Evolutionary conservation across 2,113 vertebrate species (phyloP), one percentile per base, ranked within the genome.

Genomic region (Protomyctophum bolini): DNA sequence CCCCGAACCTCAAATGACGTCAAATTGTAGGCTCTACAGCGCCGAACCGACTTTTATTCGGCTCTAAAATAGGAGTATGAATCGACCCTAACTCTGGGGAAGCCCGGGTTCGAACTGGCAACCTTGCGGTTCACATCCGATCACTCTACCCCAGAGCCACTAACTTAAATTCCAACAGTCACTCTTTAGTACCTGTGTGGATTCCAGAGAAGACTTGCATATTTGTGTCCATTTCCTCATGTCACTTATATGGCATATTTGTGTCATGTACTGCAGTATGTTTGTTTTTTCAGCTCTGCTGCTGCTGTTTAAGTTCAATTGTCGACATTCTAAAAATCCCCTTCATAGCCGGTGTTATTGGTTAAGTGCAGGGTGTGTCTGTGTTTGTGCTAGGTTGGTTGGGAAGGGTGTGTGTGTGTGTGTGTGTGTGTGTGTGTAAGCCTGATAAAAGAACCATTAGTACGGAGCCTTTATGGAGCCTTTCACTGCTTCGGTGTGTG

Each of bases 361-460:
- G 67, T 66, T 68, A 67, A 76, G 67, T 71, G 64, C 65, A 80
- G 86, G 84, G 87, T 79, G 88, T 87, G 88, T 62, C 69, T 14
- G 59, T 85, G 73, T 89, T 86, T 83, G 81, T 66, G 49, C 52
- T 54, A 0, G 58, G 45, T 28, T 70, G 50, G 64, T 28, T 70
- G 50, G 64, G 10, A 74, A 74, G 77, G 73, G 81, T 64, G 85
- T 83, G 81, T 68, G 33, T 41, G 5, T 21, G 21, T 21, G 33
- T 41, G 5, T 21, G 21, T 21, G 81, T 64, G 85, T 83, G 81
- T 68, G 33, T 41, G 5, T 21, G 21, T 21, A 46, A 60, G 15
- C 64, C 56, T 78, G 86, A 90, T 89, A 80, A 86, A 83, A 72
- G 75, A 71, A 29, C 65, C 75, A 82, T 87, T 77, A 82, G 72